Conservation (phyloP, 1,140 invertebrate genomes). For the Periplaneta americana region DNA sequence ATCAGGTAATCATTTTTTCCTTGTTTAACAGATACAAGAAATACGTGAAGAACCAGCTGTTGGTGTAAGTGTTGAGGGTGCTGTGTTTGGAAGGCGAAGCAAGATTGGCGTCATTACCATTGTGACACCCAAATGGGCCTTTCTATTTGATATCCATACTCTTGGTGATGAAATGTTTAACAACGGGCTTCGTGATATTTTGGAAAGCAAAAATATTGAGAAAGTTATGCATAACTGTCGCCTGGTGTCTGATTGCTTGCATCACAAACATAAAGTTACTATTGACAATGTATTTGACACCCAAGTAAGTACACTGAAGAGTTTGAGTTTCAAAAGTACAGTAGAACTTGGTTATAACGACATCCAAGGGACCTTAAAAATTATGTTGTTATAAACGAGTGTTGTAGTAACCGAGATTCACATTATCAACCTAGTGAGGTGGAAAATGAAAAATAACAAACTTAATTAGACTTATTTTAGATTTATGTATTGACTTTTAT, state of each 20-base stretch:
- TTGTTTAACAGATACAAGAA: background rate
- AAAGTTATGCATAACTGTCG: slow-evolving; percentile 45
- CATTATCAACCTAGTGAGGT: no score
- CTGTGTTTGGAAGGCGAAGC: background rate
- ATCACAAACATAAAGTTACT: slow-evolving; percentile 42
- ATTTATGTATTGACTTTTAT: no score
- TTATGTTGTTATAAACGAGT: no score
- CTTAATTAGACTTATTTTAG: no score
- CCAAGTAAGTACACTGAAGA: slow-evolving; percentile 33
- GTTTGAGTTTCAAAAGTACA: no score
- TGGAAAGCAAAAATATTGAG: slow-evolving; percentile 38
- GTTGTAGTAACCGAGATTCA: no score
- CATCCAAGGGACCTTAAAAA: no score
- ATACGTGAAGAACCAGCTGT: background rate
- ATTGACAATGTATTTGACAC: slow-evolving; percentile 44
- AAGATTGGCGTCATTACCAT: background rate
- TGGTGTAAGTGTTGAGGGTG: background rate
- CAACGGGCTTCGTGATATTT: slow-evolving; percentile 37
- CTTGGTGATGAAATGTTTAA: slow-evolving; percentile 42
- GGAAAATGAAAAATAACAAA: no score
- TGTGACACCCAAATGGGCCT: background rate
- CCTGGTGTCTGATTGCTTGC: slow-evolving; percentile 42
- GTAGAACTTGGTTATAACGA: no score
- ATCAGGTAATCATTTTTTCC: no score
- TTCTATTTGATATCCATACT: slow-evolving; percentile 41